phyloP scores from a whole-genome alignment of 2,113 vertebrate genomes.

The Siniperca chuatsi region DNA sequence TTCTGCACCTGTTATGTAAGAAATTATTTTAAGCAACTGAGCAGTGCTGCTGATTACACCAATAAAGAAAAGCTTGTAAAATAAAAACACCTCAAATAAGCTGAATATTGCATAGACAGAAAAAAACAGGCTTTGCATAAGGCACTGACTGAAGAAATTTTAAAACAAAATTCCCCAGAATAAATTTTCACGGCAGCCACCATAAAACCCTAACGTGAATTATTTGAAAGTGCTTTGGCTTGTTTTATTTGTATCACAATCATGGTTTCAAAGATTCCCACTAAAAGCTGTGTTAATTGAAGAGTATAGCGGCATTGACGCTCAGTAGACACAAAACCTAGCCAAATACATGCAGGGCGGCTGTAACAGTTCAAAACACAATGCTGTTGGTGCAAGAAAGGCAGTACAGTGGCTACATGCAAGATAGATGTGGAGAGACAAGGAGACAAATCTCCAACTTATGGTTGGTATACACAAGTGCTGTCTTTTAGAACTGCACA shows the following conservation, averaged over 20 bases:
- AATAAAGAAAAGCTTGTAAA: neutral
- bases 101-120: neutral
- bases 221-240: conserved; percentile 73
- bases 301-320: conserved; percentile 69
- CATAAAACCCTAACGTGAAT: conserved; percentile 59
- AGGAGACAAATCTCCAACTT: conserved; percentile 79
- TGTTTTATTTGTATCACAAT: conserved; percentile 80
- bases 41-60: conserved; percentile 20
- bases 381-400: conserved; percentile 70
- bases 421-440: conserved; percentile 68
- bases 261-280: conserved; percentile 77
- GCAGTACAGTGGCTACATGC: conserved; percentile 50
- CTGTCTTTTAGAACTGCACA: conserved; percentile 72
- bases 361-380: conserved; percentile 77
- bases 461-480: conserved; percentile 71
- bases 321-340: conserved; percentile 78
- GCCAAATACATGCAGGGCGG: conserved; percentile 75
- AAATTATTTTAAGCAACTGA: conserved; percentile 1
- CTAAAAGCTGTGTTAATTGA: conserved; percentile 83
- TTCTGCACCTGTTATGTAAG: conserved; percentile 8
- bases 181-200: conserved; percentile 50
- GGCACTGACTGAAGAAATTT: neutral
- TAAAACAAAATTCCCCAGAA: conserved; percentile 30
- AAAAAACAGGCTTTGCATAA: neutral
- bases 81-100: conserved; percentile 18